These are phyloP conservation scores for Nipponia nippon DNA, from an alignment of 2,113 vertebrate genomes.

Conservation along the genomic window DNA sequence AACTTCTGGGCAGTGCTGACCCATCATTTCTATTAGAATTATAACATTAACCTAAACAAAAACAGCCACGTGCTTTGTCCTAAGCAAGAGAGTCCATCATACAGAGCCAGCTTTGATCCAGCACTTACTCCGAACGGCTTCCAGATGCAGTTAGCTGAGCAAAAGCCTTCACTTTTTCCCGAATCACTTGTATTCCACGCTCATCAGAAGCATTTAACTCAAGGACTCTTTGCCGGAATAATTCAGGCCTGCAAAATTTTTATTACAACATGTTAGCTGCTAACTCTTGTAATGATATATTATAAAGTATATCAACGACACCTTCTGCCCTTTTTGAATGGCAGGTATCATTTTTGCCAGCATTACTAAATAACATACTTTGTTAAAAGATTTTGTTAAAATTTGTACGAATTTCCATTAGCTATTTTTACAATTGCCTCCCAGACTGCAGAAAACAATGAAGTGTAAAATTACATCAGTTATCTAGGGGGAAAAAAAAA, in stretches of 20 bases:
- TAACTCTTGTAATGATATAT: background rate
- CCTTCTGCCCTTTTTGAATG: background rate
- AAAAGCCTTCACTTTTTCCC: slow-evolving; percentile 95
- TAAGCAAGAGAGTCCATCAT: background rate
- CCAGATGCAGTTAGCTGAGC: slow-evolving; percentile 92
- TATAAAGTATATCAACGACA: background rate
- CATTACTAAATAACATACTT: background rate
- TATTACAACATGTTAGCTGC: background rate
- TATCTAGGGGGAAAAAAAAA: background rate
- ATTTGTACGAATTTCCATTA: background rate
- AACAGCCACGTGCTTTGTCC: background rate
- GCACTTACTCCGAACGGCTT: slow-evolving; percentile 88
- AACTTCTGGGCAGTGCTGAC: background rate
- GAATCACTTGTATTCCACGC: slow-evolving; percentile 94
- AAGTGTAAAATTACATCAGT: background rate
- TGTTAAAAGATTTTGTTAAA: background rate
- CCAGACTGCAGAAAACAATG: background rate
- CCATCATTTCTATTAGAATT: background rate
- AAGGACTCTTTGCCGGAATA: slow-evolving; percentile 90
- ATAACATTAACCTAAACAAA: background rate
- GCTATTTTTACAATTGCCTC: background rate
- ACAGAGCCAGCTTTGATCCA: background rate
- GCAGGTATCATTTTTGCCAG: background rate
- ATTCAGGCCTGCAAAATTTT: slow-evolving; percentile 79
- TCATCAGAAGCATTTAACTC: slow-evolving; percentile 98